These are phyloP conservation scores for Laupala kohalensis DNA, from an alignment of 1,140 invertebrate species.

Conservation along the genomic window DNA sequence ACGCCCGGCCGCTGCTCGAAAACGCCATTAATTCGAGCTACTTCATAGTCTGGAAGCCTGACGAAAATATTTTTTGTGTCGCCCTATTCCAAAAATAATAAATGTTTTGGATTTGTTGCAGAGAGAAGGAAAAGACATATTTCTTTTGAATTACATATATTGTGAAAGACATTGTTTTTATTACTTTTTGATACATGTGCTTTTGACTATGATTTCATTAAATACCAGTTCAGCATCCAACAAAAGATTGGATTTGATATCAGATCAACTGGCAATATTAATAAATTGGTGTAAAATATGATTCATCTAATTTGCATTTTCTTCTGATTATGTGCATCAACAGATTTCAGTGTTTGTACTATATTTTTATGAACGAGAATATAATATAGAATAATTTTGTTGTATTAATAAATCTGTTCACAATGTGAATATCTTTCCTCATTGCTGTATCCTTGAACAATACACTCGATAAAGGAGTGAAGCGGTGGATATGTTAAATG, in stretches of 20 bases:
- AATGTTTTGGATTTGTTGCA: background rate
- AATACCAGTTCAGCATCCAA: background rate
- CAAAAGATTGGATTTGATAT: background rate
- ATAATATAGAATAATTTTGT: background rate
- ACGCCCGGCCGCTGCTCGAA: slow-evolving; percentile 5
- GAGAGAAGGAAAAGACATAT: background rate
- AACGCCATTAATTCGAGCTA: background rate
- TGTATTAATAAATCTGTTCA: background rate
- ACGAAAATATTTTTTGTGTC: background rate
- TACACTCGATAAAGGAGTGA: too few species aligned
- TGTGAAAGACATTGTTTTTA: background rate
- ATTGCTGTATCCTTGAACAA: too few species aligned
- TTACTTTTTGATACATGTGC: background rate
- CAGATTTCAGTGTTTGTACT: background rate
- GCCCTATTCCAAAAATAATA: background rate
- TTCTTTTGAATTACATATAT: background rate
- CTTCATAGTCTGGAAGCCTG: background rate
- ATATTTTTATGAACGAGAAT: background rate
- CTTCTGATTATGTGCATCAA: background rate
- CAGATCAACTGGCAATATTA: background rate
- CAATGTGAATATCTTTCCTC: background rate
- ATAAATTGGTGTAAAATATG: background rate
- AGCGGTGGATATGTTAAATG: too few species aligned
- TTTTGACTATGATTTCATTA: background rate
- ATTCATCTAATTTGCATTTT: background rate